phyloP scores from a whole-genome alignment of 2,113 vertebrate genomes.

The Otus sunia region DNA sequence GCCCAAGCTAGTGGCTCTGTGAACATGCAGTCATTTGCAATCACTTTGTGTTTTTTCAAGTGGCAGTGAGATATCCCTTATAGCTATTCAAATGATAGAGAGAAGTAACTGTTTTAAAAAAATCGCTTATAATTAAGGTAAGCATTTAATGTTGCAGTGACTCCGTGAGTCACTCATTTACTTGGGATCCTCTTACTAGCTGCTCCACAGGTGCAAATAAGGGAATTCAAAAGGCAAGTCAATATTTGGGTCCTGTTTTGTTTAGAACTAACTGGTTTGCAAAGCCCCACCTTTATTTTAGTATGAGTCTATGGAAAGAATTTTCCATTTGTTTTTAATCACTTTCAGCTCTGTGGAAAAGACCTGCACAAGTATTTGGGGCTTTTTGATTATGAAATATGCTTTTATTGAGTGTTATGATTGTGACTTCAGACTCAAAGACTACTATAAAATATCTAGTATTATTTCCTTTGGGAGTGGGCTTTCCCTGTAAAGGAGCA shows the following conservation, averaged over 20 bases:
- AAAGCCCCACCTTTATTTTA: conserved; percentile 28
- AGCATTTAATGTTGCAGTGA: background rate
- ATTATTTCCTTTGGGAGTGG: background rate
- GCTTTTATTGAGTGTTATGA: background rate
- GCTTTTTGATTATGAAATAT: background rate
- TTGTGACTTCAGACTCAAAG: background rate
- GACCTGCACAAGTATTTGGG: background rate
- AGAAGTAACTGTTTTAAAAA: background rate
- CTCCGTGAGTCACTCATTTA: background rate
- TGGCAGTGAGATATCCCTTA: background rate
- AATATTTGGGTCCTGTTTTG: conserved; percentile 16
- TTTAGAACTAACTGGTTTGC: background rate
- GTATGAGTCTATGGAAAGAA: conserved; percentile 30
- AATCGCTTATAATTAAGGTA: background rate
- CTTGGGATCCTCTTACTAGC: background rate
- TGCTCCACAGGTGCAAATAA: background rate
- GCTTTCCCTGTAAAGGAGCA: background rate
- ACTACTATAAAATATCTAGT: background rate
- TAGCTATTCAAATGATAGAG: background rate
- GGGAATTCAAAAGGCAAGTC: background rate
- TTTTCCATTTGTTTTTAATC: conserved; percentile 27
- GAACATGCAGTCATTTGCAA: background rate
- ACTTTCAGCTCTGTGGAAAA: conserved; percentile 7
- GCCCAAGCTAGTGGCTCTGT: background rate
- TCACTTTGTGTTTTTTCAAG: background rate